Evolutionary conservation across 2,797 vertebrate genomes (phyloP).

Genomic region (Yasuhikotakia modesta): DNA sequence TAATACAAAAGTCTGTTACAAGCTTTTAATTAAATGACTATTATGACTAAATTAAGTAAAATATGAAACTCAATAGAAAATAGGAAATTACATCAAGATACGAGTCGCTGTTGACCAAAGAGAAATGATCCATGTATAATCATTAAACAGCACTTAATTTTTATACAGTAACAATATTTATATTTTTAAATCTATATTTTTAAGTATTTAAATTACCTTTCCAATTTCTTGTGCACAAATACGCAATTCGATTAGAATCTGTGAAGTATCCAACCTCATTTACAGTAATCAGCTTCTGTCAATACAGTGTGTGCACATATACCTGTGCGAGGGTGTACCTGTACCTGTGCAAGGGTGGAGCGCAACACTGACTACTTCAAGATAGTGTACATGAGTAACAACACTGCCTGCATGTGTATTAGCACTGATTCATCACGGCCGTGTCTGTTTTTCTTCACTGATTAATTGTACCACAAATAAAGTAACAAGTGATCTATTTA

Average conservation of each 20-base stretch:
- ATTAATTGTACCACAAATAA: constrained; percentile 12
- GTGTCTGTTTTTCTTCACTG: constrained; percentile 25
- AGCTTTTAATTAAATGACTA: not conserved
- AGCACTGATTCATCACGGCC: constrained; percentile 9
- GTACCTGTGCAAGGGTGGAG: constrained; percentile 72
- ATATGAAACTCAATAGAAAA: too few species aligned
- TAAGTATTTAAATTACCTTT: constrained; percentile 66
- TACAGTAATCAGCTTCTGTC: constrained; percentile 47
- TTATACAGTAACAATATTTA: not conserved
- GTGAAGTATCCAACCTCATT: constrained; percentile 47
- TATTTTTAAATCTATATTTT: not conserved
- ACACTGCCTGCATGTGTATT: constrained; percentile 1
- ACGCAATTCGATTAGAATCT: constrained; percentile 34
- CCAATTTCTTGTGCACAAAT: constrained; percentile 7
- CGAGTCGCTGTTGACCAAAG: too few species aligned
- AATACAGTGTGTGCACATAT: constrained; percentile 55
- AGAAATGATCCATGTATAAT: not conserved
- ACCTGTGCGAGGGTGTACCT: constrained; percentile 60
- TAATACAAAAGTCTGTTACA: not conserved
- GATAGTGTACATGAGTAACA: constrained; percentile 34
- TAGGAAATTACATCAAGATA: too few species aligned
- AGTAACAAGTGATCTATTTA: constrained; percentile 16
- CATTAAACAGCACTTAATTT: not conserved
- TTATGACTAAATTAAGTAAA: not conserved
- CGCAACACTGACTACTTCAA: constrained; percentile 57